Base-by-base conservation (phyloP, 2,888 invertebrate species). In the Papilio gigon region DNA sequence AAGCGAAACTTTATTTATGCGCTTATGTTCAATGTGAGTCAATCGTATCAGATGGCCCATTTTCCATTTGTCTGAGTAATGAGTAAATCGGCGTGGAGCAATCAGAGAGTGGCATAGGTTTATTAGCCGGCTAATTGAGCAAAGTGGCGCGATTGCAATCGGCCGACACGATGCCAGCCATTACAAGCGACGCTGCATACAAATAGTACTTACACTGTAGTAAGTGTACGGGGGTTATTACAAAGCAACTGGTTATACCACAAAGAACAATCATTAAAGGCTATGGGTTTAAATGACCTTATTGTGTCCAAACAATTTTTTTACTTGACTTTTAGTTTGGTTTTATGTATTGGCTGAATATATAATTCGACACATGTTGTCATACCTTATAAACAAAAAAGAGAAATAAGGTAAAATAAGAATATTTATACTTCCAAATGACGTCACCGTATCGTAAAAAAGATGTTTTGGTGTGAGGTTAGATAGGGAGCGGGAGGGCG, bases 71-170 rank as follows among this genome's bases (percentile, higher is more conserved):
- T 56, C 65, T 53, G 9, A 67, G 67, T 64, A 67, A 67, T 33
- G 30, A 67, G 61, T 40, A 56, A 67, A 62, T 53, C 42, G 62
- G 37, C 53, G 56, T 42, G 27, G 50, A 50, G 40, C 56, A 62
- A 67, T 61, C 67, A 67, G 62, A 42, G 35, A 67, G 56, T 56
- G 56, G 40, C 50, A 53, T 22, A 40, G 61, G 56, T 67, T 67
- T 67, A 56, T 62, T 61, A 56, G 27, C 53, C 11, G 42, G 40
- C 50, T 67, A 67, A 67, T 67, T 62, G 67, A 62, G 53, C 44
- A 25, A 33, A 62, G 53, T 62, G 67, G 67, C 22, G 62, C 42
- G 62, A 63, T 56, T 44, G 14, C 62, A 56, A 67, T 67, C 53
- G 20, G 50, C 50, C 30, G 33, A 20, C 47, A 63, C 63, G 30